phyloP scores from a whole-genome alignment of 2,113 vertebrate genomes.

The Tiliqua scincoides region DNA sequence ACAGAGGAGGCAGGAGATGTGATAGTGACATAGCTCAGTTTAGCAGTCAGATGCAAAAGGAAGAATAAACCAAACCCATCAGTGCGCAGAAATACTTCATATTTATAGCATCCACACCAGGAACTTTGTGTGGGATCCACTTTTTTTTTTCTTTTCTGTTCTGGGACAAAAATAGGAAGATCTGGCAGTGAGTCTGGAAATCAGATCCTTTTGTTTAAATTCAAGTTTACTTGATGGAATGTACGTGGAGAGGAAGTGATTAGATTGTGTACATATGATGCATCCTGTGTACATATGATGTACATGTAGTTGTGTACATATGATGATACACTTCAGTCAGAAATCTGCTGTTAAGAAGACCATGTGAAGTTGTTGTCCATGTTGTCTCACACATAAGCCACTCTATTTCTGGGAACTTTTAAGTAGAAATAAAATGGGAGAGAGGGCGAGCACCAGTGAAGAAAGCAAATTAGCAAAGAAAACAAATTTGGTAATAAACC shows the following conservation, averaged over 20 bases:
- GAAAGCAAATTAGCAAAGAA: neutral
- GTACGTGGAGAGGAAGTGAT: neutral
- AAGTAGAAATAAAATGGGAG: neutral
- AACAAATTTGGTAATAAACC: neutral
- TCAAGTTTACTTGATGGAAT: neutral
- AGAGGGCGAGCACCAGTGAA: rapidly evolving
- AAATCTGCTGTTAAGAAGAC: neutral
- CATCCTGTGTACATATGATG: neutral
- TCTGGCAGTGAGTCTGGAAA: neutral
- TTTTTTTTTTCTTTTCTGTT: neutral
- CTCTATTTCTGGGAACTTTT: neutral
- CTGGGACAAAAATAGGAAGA: constrained; percentile 14
- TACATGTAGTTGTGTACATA: neutral
- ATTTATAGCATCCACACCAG: neutral
- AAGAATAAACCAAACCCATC: neutral
- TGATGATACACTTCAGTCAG: neutral
- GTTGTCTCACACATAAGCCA: neutral
- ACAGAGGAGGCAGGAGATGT: neutral
- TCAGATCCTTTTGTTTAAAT: neutral
- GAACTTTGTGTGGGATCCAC: neutral
- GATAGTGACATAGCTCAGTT: neutral
- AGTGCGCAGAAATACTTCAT: neutral
- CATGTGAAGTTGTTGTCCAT: neutral
- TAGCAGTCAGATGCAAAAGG: rapidly evolving
- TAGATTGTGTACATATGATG: neutral